phyloP scores from a whole-genome alignment of 2,113 vertebrate genomes.

The Ivindomyrus marchei region DNA sequence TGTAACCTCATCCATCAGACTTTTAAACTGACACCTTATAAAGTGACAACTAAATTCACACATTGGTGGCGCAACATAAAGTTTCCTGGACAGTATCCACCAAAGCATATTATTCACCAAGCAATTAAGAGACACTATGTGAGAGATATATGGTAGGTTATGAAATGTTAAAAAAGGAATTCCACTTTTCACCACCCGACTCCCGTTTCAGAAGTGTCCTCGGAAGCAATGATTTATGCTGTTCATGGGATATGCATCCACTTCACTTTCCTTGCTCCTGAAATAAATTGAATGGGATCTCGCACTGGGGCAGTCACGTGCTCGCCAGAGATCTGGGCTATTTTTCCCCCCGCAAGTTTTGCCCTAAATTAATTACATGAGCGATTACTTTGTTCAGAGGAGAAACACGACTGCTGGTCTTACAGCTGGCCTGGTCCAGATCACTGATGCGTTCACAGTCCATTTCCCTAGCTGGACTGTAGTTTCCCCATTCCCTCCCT shows the following conservation, averaged over 20 bases:
- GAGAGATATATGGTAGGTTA: background rate
- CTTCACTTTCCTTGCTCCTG: constrained; percentile 26
- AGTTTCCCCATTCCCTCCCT: constrained; percentile 33
- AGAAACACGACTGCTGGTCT: constrained; percentile 44
- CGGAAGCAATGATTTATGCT: constrained; percentile 43
- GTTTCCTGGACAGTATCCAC: background rate
- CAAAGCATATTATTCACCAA: constrained; percentile 9
- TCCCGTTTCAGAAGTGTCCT: constrained; percentile 22
- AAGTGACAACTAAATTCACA: background rate
- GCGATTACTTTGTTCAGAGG: constrained; percentile 59
- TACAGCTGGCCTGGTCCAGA: constrained; percentile 44
- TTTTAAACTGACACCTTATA: background rate
- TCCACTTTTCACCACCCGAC: constrained; percentile 10
- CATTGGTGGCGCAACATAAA: background rate
- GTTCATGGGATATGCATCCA: constrained; percentile 30
- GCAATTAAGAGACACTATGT: constrained; percentile 14
- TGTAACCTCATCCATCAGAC: background rate
- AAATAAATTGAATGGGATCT: constrained; percentile 56
- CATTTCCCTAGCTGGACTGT: constrained; percentile 40
- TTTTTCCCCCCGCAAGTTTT: constrained; percentile 47
- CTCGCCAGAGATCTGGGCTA: constrained; percentile 54
- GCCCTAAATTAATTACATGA: constrained; percentile 65
- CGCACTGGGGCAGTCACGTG: constrained; percentile 48
- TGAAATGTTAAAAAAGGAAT: background rate
- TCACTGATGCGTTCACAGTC: constrained; percentile 48